Evolutionary conservation across 1,140 invertebrate species (phyloP), one percentile per base, ranked within the genome.

Genomic region (Dendroctonus ponderosae): DNA sequence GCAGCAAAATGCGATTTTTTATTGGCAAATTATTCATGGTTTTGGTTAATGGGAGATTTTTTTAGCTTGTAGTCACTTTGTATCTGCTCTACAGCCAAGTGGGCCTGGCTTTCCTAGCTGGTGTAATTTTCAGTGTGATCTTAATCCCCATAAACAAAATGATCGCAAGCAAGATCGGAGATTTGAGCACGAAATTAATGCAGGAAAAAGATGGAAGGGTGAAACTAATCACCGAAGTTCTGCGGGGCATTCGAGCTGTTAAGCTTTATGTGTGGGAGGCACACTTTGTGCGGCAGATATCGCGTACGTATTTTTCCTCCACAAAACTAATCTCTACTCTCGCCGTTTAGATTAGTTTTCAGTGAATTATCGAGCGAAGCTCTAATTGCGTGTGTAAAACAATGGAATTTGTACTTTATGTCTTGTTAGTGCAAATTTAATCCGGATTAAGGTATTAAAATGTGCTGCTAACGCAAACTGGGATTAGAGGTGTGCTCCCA

Each of bases 221-320:
- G 0, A 91, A 91, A 76, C 76, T 95, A 6, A 93, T 96, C 74
- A 91, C 89, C 54, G 96, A 99, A 83, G 84, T 93, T 67, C 82
- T 99, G 50, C 83, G 84, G 70, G 94, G 94, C 26, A 94, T 98
- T 52, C 85, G 88, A 68, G 89, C 91, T 9, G 88, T 99, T 7
- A 99, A 99, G 81, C 84, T 96, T 48, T 91, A 96, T 78, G 89
- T 92, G 26, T 98, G 96, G 96, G 96, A 99, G 79, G 84, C 89
- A 42, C 88, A 91, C 77, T 99, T 99, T 76, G 83, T 88, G 5
- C 60, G 71, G 52, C 74, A 68, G 43, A 81, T 84, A 57, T 69
- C 77, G 39, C 81, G 82, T 83, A 74, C 75, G 81, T 72, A 56
- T 56, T 26, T 26, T 26, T 26, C 3, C 3, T 26, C 1, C 26